Evolutionary conservation across 2,888 invertebrate species (phyloP).

Genomic region (Heterodera filipjevi): DNA sequence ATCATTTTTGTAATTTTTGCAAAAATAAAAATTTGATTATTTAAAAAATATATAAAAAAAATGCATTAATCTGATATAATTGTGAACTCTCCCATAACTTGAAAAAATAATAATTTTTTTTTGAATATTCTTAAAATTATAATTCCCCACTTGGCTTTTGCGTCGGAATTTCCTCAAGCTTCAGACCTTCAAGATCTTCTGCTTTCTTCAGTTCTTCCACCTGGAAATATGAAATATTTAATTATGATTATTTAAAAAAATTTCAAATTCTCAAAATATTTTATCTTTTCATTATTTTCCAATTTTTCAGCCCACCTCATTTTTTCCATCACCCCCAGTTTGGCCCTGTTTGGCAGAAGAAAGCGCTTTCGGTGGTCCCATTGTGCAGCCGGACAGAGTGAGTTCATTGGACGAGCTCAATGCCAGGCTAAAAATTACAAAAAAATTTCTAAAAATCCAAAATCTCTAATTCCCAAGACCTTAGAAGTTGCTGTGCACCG

Average conservation of each 20-base stretch:
- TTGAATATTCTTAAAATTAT: background rate
- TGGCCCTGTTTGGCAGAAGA: background rate
- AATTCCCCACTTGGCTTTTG: background rate
- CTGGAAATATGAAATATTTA: constrained; percentile 11
- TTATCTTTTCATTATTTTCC: background rate
- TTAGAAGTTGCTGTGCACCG: constrained; percentile 73
- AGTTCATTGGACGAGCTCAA: constrained; percentile 53
- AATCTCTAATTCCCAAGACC: constrained; percentile 27
- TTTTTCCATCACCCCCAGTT: background rate
- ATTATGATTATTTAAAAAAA: background rate
- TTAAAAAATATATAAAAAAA: too few relatives aligned
- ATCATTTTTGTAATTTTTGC: too few relatives aligned
- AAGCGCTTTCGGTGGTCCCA: constrained; percentile 33
- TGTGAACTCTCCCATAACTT: too few relatives aligned
- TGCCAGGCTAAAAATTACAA: constrained; percentile 10
- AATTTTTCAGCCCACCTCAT: background rate
- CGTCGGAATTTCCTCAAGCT: background rate
- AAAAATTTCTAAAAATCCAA: background rate
- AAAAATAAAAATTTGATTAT: background rate
- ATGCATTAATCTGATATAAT: too few relatives aligned
- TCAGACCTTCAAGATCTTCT: background rate
- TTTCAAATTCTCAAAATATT: constrained; percentile 2
- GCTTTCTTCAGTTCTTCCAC: background rate
- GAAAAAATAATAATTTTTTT: too few relatives aligned
- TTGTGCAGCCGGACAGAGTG: constrained; percentile 56